Conservation (phyloP, 2,888 invertebrate genomes). For the Epistrophe eligans region DNA sequence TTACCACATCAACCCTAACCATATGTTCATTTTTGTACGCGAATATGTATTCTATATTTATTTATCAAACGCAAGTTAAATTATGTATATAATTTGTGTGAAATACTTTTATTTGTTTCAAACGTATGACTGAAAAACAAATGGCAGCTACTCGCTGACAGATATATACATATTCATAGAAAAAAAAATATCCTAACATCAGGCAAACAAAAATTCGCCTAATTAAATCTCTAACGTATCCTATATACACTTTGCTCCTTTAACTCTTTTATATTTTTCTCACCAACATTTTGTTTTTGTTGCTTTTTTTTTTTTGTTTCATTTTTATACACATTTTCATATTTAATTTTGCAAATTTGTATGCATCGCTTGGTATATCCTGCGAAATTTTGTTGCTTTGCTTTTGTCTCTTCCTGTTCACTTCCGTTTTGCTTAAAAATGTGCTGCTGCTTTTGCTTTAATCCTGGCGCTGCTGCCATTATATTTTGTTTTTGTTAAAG, state of each 20-base stretch:
- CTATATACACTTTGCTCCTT: not conserved
- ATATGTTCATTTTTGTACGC: no score
- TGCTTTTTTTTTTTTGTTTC: not conserved
- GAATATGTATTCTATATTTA: no score
- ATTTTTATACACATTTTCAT: constrained; percentile 46
- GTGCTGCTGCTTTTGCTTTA: constrained; percentile 28
- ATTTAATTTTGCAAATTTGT: constrained; percentile 57
- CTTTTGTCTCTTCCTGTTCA: constrained; percentile 24
- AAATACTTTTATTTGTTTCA: no score
- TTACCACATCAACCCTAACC: no score
- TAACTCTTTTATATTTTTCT: not conserved
- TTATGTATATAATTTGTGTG: no score
- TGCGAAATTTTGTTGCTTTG: constrained; percentile 52
- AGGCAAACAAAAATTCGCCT: constrained; percentile 27
- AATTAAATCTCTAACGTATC: constrained; percentile 55
- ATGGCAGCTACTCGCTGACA: not conserved
- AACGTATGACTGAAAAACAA: not conserved
- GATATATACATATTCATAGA: not conserved
- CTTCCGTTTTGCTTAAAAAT: constrained; percentile 36
- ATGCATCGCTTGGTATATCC: constrained; percentile 57
- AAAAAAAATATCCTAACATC: constrained; percentile 1
- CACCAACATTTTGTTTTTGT: not conserved
- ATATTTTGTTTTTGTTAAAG: not conserved
- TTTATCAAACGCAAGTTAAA: no score
- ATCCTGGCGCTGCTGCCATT: not conserved